Evolutionary conservation across 1,140 invertebrate genomes (phyloP).

Genomic region (Bombus waltoni): DNA sequence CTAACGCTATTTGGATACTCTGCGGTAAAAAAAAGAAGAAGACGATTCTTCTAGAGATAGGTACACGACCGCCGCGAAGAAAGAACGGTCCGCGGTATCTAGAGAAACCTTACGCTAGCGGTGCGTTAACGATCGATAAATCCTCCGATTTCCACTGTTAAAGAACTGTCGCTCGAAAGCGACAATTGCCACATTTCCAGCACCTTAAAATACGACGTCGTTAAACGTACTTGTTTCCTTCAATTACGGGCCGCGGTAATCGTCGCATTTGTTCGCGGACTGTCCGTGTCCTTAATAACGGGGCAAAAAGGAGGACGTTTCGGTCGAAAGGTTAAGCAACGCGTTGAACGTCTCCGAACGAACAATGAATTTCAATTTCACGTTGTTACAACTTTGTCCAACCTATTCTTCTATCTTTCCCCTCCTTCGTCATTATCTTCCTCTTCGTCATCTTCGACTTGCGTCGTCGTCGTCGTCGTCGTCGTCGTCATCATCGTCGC

Average conservation of each 20-base stretch:
- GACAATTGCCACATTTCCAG: neutral
- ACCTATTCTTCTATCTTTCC: neutral
- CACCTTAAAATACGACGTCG: slow-evolving; percentile 27
- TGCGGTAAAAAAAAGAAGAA: neutral
- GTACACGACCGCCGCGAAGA: too few species aligned
- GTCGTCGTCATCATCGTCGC: neutral
- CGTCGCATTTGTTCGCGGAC: neutral
- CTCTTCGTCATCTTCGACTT: neutral
- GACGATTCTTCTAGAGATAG: neutral
- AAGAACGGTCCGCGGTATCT: neutral
- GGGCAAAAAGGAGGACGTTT: neutral
- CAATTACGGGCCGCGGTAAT: neutral
- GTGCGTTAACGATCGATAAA: slow-evolving; percentile 1
- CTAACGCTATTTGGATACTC: neutral
- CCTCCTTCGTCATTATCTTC: neutral
- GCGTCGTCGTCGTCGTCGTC: neutral
- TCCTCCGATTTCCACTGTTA: neutral
- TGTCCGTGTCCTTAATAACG: slow-evolving; percentile 15
- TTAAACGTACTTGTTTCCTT: slow-evolving; percentile 7
- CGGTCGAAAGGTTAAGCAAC: slow-evolving; percentile 14
- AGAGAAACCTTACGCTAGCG: neutral
- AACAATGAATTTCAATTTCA: slow-evolving; percentile 38
- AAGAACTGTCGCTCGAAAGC: neutral
- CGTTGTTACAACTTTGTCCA: neutral
- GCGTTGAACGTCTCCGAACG: neutral